These are phyloP conservation scores for Apodemia hepburni DNA, from an alignment of 2,888 invertebrate genomes.

Conservation along the genomic window DNA sequence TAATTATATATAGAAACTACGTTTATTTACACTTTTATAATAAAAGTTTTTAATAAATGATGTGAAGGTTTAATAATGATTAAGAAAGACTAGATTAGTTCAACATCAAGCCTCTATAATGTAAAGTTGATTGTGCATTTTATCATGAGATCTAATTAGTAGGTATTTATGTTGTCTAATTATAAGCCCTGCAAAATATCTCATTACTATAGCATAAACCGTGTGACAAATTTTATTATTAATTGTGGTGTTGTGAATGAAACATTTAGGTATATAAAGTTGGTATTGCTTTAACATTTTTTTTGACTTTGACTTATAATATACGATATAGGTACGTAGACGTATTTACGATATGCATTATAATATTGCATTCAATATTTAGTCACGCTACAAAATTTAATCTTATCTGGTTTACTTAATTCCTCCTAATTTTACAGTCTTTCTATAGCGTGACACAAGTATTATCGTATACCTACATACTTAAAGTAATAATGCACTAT, in stretches of 20 bases:
- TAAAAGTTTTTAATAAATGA: constrained; percentile 7
- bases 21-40: constrained; percentile 13
- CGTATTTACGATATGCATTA: background rate
- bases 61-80: constrained; percentile 20
- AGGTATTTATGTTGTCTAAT: too few species aligned
- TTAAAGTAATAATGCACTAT: too few species aligned
- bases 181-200: background rate
- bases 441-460: too few species aligned
- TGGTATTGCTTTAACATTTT: too few species aligned
- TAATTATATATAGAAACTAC: background rate
- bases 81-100: constrained; percentile 73
- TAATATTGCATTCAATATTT: background rate
- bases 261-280: too few species aligned
- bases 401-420: background rate
- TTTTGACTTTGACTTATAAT: background rate
- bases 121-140: background rate
- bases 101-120: constrained; percentile 54
- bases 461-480: too few species aligned
- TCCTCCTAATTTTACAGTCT: background rate
- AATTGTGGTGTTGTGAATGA: too few species aligned
- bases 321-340: background rate
- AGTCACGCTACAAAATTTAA: background rate
- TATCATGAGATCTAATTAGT: background rate
- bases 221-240: too few species aligned
- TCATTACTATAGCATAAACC: background rate